Base-by-base conservation (phyloP, 2,888 invertebrate genomes). In the Pammene aurita region DNA sequence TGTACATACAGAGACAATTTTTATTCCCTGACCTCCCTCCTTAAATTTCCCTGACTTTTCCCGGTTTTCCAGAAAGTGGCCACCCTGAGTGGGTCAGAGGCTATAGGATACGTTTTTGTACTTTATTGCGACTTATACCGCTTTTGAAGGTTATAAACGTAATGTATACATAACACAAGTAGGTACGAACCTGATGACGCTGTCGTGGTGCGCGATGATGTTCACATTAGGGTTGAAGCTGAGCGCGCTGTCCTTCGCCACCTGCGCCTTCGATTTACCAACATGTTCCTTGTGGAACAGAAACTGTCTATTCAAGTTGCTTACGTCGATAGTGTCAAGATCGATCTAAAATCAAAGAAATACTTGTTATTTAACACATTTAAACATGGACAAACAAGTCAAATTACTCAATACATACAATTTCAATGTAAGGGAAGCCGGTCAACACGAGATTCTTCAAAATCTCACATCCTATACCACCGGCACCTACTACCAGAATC, bases 401-500 rank as follows among this genome's bases (percentile, higher is more conserved):
- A 57, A 54, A 38, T 14, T 34, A 68, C 41, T 64, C 16, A 75
- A 67, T 72, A 94, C 96, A 93, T 94, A 99, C 99, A 81, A 99
- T 96, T 93, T 98, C 97, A 78, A 99, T 98, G 76, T 98, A 94
- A 50, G 94, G 94, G 85, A 99, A 99, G 73, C 99, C 99, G 73
- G 97, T 96, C 58, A 99, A 93, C 42, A 98, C 98, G 74, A 99
- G 94, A 93, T 99, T 98, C 89, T 99, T 99, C 48, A 99, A 92
- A 76, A 99, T 95, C 92, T 99, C 99, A 92, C 99, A 99, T 73
- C 99, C 99, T 81, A 99, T 99, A 70, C 99, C 99, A 74, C 99
- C 99, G 79, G 99, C 99, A 66, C 99, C 99, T 35, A 98, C 97
- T 14, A 98, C 96, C 72, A 98, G 92, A 61, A 98, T 91, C 90